These are phyloP conservation scores for Oncorhynchus clarkii DNA, from an alignment of 2,113 vertebrate genomes.

Conservation along the genomic window DNA sequence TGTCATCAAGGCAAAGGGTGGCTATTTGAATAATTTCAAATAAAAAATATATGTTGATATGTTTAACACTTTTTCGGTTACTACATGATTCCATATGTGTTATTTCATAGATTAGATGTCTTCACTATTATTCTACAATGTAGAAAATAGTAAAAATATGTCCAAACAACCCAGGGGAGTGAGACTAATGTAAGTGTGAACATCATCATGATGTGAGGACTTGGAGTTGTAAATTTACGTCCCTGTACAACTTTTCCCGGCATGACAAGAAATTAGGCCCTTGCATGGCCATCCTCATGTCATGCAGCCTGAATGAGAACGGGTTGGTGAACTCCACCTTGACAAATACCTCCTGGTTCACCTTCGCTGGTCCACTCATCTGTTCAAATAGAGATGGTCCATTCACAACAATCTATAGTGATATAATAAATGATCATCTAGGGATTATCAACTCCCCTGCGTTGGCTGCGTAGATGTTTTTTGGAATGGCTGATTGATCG, in stretches of 20 bases:
- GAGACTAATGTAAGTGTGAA: not conserved
- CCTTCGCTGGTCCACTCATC: not conserved
- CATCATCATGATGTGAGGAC: too few relatives aligned
- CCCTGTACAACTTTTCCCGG: slow-evolving; percentile 64
- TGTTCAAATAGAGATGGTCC: not conserved
- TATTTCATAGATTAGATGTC: too few relatives aligned
- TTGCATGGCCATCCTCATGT: slow-evolving; percentile 70
- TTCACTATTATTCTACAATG: too few relatives aligned
- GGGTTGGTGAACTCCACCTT: slow-evolving; percentile 79
- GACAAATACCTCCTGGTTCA: slow-evolving; percentile 34
- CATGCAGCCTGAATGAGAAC: slow-evolving; percentile 62
- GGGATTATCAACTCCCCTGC: too few relatives aligned
- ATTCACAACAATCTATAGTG: not conserved
- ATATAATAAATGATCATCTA: not conserved
- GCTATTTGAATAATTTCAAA: too few relatives aligned
- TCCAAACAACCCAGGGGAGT: not conserved
- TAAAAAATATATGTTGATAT: too few relatives aligned
- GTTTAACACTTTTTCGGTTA: too few relatives aligned
- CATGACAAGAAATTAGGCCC: slow-evolving; percentile 70
- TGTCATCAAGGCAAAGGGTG: too few relatives aligned
- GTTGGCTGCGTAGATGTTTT: too few relatives aligned
- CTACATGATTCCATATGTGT: too few relatives aligned
- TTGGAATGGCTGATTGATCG: too few relatives aligned
- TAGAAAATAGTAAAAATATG: too few relatives aligned
- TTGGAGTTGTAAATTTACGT: not conserved